Evolutionary conservation across 1,140 invertebrate species (phyloP).

Genomic region (Andrena cerasifolii): DNA sequence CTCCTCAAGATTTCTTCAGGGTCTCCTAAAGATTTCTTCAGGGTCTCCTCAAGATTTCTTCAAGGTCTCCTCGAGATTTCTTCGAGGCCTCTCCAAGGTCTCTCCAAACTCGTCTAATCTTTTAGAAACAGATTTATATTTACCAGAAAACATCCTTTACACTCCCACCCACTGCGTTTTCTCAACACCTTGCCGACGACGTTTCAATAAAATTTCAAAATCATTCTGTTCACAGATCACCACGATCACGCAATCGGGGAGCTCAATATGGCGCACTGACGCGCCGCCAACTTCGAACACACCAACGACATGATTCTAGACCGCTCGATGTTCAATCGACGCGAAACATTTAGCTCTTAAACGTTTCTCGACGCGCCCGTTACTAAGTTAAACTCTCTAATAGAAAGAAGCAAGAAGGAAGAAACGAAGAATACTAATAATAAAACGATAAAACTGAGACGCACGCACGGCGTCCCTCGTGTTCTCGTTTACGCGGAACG

Average conservation of each 20-base stretch:
- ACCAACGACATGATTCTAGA: slow-evolving; percentile 71
- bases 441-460: slow-evolving; percentile 28
- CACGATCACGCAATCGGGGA: slow-evolving; percentile 78
- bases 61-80: too few species aligned
- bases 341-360: slow-evolving; percentile 44
- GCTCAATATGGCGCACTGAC: slow-evolving; percentile 73
- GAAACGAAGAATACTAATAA: not conserved
- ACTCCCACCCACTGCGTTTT: too few species aligned
- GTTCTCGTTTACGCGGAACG: slow-evolving; percentile 14
- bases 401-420: slow-evolving; percentile 14
- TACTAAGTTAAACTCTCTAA: slow-evolving; percentile 19
- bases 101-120: too few species aligned
- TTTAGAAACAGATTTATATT: too few species aligned
- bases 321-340: slow-evolving; percentile 36
- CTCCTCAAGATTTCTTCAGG: too few species aligned
- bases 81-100: too few species aligned
- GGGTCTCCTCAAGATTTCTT: too few species aligned
- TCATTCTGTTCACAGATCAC: slow-evolving; percentile 70
- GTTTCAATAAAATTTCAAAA: not conserved
- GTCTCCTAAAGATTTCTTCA: too few species aligned
- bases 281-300: slow-evolving; percentile 56
- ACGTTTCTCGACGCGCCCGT: slow-evolving; percentile 54
- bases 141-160: too few species aligned
- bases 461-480: slow-evolving; percentile 27
- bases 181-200: too few species aligned